Evolutionary conservation across 2,113 vertebrate genomes (phyloP).

Genomic region (Zosterops borbonicus): DNA sequence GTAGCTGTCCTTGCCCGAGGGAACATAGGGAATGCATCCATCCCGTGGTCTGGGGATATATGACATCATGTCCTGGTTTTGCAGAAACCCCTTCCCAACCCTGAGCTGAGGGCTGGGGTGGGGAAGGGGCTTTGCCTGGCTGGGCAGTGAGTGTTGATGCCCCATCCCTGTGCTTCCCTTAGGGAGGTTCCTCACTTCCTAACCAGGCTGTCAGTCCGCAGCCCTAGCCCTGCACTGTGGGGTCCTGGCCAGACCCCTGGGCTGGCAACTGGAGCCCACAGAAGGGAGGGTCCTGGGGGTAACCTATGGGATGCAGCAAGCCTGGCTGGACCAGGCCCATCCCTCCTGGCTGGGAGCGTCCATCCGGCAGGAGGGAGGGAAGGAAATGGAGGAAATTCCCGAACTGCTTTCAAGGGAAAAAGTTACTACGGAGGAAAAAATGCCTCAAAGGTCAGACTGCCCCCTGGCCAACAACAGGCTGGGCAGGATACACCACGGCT

Average conservation of each 20-base stretch:
- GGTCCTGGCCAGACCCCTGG: background rate
- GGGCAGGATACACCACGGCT: fast-evolving
- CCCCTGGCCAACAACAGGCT: fast-evolving
- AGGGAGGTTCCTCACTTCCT: background rate
- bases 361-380: background rate
- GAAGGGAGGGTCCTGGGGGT: fast-evolving
- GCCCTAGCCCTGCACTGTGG: background rate
- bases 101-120: background rate
- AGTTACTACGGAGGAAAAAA: background rate
- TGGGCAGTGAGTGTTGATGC: fast-evolving
- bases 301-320: fast-evolving
- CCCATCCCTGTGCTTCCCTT: background rate
- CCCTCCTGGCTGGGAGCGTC: background rate
- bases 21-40: fast-evolving
- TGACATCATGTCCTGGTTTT: background rate
- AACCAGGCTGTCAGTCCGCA: background rate
- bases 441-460: background rate
- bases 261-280: background rate
- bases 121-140: background rate
- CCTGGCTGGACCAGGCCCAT: background rate
- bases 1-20: fast-evolving
- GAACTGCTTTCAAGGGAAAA: slow-evolving; percentile 55
- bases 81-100: background rate
- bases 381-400: slow-evolving; percentile 53
- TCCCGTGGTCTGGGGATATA: background rate